Percentiles rank a stretch among this genome's conserved stretches.
These are phyloP conservation scores for Corythoichthys haematopterus DNA, from an alignment of 2,113 vertebrate species.

Conservation along the genomic window DNA sequence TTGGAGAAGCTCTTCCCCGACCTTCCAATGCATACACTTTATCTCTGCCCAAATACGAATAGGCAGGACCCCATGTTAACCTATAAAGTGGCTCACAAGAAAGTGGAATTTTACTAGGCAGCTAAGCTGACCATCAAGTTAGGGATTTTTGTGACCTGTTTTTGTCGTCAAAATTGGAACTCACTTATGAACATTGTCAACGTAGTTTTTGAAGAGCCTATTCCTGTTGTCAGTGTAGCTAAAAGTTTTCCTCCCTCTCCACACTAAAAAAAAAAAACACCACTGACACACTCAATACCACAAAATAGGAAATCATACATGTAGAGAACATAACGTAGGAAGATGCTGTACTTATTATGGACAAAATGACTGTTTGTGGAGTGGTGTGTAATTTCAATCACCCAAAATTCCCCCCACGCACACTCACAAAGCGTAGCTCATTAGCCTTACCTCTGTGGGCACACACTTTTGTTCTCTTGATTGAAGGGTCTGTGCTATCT, in stretches of 20 bases:
- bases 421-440: conserved; percentile 49
- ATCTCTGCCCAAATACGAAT: too few relatives aligned
- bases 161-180: neutral
- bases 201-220: neutral
- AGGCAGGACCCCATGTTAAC: too few relatives aligned
- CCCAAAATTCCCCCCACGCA: conserved; percentile 33
- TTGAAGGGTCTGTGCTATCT: conserved; percentile 60
- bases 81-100: too few relatives aligned
- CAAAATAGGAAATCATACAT: conserved; percentile 8
- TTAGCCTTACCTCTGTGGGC: conserved; percentile 61
- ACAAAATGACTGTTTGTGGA: conserved; percentile 42
- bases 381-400: conserved; percentile 59
- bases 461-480: conserved; percentile 60
- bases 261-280: neutral
- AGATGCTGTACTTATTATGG: conserved; percentile 26
- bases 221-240: neutral
- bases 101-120: too few relatives aligned
- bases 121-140: too few relatives aligned
- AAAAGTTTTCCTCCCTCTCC: neutral
- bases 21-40: too few relatives aligned
- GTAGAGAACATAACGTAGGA: neutral
- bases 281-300: neutral
- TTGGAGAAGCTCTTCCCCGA: too few relatives aligned
- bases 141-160: neutral
- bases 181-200: too few relatives aligned